Base-by-base conservation (phyloP, 2,888 invertebrate species). In the Rosalia funebris region DNA sequence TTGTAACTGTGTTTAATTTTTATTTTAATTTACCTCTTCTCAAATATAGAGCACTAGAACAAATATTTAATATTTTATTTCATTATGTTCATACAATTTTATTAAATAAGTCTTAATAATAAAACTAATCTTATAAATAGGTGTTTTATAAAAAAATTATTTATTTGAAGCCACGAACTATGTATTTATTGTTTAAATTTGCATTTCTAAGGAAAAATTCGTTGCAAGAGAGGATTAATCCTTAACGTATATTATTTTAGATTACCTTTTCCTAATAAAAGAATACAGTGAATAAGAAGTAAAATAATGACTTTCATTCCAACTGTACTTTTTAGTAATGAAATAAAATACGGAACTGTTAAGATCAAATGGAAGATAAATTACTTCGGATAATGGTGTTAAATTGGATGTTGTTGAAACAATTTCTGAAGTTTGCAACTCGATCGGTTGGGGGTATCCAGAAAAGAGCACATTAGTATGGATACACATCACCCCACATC, bases 401-500 rank as follows among this genome's bases (percentile, higher is more conserved):
- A 65, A 67, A 67, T 62, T 60, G 63, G 52, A 65, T 63, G 63
- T 63, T 65, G 61, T 63, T 57, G 67, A 65, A 65, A 62, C 61
- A 67, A 63, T 67, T 67, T 63, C 53, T 57, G 52, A 57, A 58
- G 66, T 64, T 62, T 62, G 58, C 62, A 63, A 60, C 52, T 56
- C 58, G 58, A 62, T 57, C 61, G 34, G 47, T 36, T 37, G 66
- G 54, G 60, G 58, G 62, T 45, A 46, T 60, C 53, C 53, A 58
- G 66, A 67, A 70, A 70, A 68, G 67, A 61, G 58, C 68, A 73
- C 75, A 76, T 76, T 77, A 78, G 77, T 75, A 77, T 77, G 78
- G 77, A 76, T 77, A 77, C 74, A 71, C 65, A 73, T 75, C 75
- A 74, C 75, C 76, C 74, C 74, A 77, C 78, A 80, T 81, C 81